phyloP scores from a whole-genome alignment of 2,888 invertebrate species.

The Deilephila elpenor region DNA sequence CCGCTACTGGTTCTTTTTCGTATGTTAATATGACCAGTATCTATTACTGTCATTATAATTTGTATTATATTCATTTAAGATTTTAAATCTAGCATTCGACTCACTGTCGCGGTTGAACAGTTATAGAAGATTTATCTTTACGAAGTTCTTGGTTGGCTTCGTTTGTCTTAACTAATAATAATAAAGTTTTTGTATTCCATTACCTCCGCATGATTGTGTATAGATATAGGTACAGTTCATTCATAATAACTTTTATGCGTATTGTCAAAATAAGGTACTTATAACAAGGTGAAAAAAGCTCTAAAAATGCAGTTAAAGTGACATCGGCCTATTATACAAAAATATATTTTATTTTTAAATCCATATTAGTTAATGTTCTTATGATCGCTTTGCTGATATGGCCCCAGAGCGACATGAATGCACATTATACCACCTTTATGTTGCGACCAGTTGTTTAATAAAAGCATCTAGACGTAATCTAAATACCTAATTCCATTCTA shows the following conservation, averaged over 20 bases:
- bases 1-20: conserved; percentile 70
- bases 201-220: background rate
- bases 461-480: conserved; percentile 43
- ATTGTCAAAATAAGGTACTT: background rate
- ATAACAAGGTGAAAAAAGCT: background rate
- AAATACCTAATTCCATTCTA: conserved; percentile 44
- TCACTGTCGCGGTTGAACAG: background rate
- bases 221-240: background rate
- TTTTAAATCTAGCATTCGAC: conserved; percentile 31
- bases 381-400: background rate
- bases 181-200: background rate
- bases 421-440: conserved; percentile 40
- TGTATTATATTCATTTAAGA: conserved; percentile 43
- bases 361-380: background rate
- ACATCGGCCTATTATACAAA: background rate
- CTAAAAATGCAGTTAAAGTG: conserved; percentile 1
- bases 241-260: background rate
- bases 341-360: background rate
- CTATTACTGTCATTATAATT: conserved; percentile 55
- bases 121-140: background rate
- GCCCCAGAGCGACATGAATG: conserved; percentile 40
- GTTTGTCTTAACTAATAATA: background rate
- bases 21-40: conserved; percentile 69
- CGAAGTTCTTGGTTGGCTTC: background rate
- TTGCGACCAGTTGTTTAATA: conserved; percentile 32